Evolutionary conservation across 2,797 vertebrate species (phyloP).

Genomic region (Fratercula arctica): DNA sequence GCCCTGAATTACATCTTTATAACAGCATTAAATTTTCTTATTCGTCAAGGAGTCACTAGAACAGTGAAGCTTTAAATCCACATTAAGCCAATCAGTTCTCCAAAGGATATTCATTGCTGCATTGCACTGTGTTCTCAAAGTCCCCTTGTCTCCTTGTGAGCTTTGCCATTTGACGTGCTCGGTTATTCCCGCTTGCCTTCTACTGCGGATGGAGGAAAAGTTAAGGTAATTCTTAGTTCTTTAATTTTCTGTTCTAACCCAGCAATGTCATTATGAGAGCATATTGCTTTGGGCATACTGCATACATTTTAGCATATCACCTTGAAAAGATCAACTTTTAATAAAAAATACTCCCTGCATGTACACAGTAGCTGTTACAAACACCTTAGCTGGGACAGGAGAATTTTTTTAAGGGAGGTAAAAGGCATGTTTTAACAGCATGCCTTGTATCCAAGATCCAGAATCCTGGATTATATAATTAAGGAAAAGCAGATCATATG

Average conservation of each 20-base stretch:
- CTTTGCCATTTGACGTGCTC: neutral
- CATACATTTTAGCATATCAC: neutral
- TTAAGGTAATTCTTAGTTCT: neutral
- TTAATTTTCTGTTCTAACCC: neutral
- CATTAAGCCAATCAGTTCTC: neutral
- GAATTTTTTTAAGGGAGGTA: neutral
- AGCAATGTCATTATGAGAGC: neutral
- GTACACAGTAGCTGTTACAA: neutral
- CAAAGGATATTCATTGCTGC: neutral
- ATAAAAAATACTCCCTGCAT: neutral
- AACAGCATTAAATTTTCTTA: neutral
- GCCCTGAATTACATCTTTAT: neutral
- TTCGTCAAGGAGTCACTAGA: neutral
- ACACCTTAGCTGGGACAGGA: neutral
- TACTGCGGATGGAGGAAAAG: neutral
- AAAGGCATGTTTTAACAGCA: neutral
- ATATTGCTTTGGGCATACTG: neutral
- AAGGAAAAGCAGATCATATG: neutral
- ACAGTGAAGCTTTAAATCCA: neutral
- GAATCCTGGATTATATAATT: neutral
- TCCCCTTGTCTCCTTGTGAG: neutral
- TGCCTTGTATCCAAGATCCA: neutral
- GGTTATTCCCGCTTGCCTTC: neutral
- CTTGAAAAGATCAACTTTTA: slow-evolving; percentile 7
- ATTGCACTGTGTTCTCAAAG: neutral